A percentile compares a stretch with the other conserved stretches of the same genome.
Evolutionary conservation across 2,797 vertebrate species (phyloP).

Genomic region (Pipistrellus pipistrellus): DNA sequence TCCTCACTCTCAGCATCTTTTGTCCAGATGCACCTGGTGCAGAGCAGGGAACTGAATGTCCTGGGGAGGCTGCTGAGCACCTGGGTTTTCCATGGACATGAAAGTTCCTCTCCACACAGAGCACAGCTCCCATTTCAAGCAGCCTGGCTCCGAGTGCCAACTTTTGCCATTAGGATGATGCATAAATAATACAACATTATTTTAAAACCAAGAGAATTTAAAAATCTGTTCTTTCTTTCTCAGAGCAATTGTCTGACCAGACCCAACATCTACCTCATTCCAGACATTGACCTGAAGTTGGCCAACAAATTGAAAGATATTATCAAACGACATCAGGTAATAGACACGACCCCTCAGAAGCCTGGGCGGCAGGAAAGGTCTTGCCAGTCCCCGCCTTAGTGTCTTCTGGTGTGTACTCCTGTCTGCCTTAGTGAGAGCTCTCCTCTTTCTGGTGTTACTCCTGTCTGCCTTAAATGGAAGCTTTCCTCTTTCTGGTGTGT

Average conservation of each 20-base stretch:
- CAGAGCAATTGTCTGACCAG: conserved; percentile 98
- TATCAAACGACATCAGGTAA: conserved; percentile 98
- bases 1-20: conserved; percentile 20
- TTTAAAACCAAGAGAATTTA: conserved; percentile 39
- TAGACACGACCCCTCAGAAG: background rate
- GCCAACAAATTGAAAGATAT: conserved; percentile 97
- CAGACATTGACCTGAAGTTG: conserved; percentile 97
- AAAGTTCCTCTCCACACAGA: background rate
- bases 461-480: no score
- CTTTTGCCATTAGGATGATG: background rate
- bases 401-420: background rate
- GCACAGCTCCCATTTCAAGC: background rate
- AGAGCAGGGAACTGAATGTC: background rate
- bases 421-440: background rate
- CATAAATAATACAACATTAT: conserved; percentile 37
- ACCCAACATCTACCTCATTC: conserved; percentile 95
- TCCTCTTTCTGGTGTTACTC: background rate
- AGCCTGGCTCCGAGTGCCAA: background rate
- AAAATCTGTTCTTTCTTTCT: conserved; percentile 63
- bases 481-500: background rate
- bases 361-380: background rate
- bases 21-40: background rate
- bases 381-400: background rate
- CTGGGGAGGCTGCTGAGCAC: background rate
- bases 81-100: background rate